Percentiles rank a stretch among this genome's conserved stretches.
These are phyloP conservation scores for Slavum lentiscoides DNA, from an alignment of 2,888 invertebrate species.

Conservation along the genomic window DNA sequence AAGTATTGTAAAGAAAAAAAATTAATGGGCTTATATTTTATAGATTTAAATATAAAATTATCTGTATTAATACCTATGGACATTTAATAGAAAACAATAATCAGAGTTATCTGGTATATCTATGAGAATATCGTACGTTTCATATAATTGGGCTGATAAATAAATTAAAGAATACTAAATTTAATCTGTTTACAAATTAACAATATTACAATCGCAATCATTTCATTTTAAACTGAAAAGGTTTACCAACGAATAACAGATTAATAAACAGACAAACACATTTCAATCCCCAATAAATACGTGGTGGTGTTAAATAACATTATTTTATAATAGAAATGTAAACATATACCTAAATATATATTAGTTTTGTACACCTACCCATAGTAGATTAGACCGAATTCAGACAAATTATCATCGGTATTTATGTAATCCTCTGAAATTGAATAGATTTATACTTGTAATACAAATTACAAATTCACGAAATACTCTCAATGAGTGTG, in stretches of 20 bases:
- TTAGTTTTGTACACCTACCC: constrained; percentile 16
- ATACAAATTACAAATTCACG: neutral
- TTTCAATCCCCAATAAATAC: neutral
- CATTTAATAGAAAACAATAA: neutral
- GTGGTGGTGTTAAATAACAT: neutral
- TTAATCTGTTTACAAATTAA: constrained; percentile 19
- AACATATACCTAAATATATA: neutral
- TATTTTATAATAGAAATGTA: neutral
- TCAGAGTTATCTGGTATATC: neutral
- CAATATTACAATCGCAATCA: neutral
- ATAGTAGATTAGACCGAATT: constrained; percentile 20
- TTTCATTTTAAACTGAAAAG: neutral
- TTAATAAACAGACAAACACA: neutral
- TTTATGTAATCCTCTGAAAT: constrained; percentile 17
- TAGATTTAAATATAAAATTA: neutral
- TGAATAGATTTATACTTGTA: constrained; percentile 2
- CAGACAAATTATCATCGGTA: neutral
- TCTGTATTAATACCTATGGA: neutral
- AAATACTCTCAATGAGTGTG: neutral
- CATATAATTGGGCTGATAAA: neutral
- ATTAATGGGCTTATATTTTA: neutral
- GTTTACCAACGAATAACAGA: neutral
- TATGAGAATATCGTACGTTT: neutral
- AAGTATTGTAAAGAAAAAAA: neutral
- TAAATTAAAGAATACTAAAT: neutral